phyloP scores from a whole-genome alignment of 30 jellyfish, hydroid and myxozoan genomes.

The Turritopsis dohrnii region DNA sequence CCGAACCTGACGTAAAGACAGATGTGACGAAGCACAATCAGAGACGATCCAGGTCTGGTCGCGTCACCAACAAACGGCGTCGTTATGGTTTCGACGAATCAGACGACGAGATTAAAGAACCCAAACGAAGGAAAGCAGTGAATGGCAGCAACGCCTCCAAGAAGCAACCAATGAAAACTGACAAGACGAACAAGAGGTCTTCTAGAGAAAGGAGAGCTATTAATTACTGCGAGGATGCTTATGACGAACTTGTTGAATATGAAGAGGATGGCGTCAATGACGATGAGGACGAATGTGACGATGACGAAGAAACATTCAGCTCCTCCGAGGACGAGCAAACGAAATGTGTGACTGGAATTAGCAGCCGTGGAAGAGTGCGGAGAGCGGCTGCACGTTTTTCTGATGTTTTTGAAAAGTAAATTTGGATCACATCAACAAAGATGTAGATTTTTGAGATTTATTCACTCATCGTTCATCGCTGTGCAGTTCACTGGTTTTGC shows the following conservation, averaged over 20 bases:
- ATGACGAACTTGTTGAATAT: conserved; percentile 9
- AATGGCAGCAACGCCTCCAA: conserved; percentile 23
- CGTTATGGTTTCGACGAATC: conserved; percentile 17
- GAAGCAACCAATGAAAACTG: neutral
- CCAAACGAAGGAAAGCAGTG: conserved; percentile 9
- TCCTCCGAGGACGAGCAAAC: conserved; percentile 22
- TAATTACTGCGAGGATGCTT: conserved; percentile 36
- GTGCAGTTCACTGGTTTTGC: too few relatives aligned
- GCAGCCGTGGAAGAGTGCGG: conserved; percentile 95
- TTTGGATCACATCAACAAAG: neutral
- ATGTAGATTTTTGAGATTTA: neutral
- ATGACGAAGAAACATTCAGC: conserved; percentile 19
- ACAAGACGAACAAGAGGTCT: conserved; percentile 13
- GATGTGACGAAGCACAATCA: neutral
- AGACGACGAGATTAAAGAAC: conserved; percentile 15
- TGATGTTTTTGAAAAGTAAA: conserved; percentile 48
- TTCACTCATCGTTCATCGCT: neutral
- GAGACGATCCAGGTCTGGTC: neutral
- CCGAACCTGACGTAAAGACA: neutral
- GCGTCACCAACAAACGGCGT: conserved; percentile 15
- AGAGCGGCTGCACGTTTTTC: conserved; percentile 79
- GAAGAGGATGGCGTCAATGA: conserved; percentile 31
- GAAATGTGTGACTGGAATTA: conserved; percentile 44
- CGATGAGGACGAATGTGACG: conserved; percentile 22
- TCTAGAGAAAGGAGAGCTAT: conserved; percentile 15